A percentile compares a stretch with the other conserved stretches of the same genome.
Conservation (phyloP, 1,140 invertebrate genomes). For the Brachionus asplanchnoidis region DNA sequence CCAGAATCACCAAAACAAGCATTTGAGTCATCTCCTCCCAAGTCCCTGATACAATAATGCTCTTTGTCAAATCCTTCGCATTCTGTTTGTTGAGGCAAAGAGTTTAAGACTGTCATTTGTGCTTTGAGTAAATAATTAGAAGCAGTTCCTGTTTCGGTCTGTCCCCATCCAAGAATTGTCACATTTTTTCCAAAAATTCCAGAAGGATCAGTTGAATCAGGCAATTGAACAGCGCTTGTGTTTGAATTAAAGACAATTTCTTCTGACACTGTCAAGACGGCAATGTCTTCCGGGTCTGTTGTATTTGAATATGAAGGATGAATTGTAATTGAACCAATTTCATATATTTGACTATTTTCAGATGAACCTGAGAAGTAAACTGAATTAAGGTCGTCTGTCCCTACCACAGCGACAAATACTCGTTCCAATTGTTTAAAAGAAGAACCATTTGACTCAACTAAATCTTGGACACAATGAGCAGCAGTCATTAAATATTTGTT, state of each 20-base stretch:
- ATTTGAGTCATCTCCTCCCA: background rate
- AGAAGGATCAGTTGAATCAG: background rate
- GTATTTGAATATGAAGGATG: background rate
- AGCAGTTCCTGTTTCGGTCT: background rate
- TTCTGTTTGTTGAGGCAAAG: background rate
- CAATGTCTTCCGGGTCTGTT: background rate
- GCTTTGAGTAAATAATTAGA: background rate
- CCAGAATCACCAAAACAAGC: background rate
- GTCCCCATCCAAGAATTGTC: background rate
- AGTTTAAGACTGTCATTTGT: background rate
- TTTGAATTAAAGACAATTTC: background rate
- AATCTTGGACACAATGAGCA: conserved; percentile 5
- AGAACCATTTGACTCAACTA: background rate
- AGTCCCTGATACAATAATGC: background rate
- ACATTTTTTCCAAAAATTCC: background rate
- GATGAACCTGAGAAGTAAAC: background rate
- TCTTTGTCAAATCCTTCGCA: background rate
- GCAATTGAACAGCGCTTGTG: background rate
- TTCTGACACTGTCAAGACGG: background rate
- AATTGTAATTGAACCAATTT: background rate
- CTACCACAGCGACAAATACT: background rate
- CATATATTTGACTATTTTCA: background rate
- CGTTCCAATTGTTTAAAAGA: background rate
- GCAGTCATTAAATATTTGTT: background rate
- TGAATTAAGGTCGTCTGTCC: background rate